Evolutionary conservation across 2,797 vertebrate genomes (phyloP).

Genomic region (Sebastes itinus): DNA sequence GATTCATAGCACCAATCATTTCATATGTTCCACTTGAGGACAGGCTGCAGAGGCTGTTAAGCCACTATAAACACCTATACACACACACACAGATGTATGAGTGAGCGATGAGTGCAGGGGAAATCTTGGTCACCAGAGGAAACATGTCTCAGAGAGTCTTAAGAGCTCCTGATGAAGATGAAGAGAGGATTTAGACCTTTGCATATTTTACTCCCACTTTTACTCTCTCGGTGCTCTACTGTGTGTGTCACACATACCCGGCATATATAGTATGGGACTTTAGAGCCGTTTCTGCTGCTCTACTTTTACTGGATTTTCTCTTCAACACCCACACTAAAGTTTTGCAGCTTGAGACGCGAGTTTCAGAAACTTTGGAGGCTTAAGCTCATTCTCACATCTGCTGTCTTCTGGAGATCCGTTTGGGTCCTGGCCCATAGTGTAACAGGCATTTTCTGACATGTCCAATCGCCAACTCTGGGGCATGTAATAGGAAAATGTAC

Average conservation of each 20-base stretch:
- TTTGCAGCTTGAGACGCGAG: conserved; percentile 22
- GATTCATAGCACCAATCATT: conserved; percentile 68
- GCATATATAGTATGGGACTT: conserved; percentile 36
- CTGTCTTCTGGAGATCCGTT: background rate
- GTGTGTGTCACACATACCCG: conserved; percentile 43
- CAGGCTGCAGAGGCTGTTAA: conserved; percentile 54
- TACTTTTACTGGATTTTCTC: conserved; percentile 32
- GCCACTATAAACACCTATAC: conserved; percentile 57
- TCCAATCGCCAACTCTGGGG: background rate
- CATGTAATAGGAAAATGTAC: conserved; percentile 5
- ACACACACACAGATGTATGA: conserved; percentile 45
- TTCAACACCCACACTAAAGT: conserved; percentile 29
- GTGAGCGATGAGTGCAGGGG: conserved; percentile 58
- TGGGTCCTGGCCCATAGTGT: background rate
- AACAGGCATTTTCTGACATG: conserved; percentile 1
- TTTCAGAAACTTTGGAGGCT: conserved; percentile 26
- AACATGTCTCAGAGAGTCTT: conserved; percentile 70
- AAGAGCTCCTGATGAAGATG: conserved; percentile 76
- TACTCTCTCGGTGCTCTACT: conserved; percentile 39
- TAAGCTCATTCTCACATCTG: conserved; percentile 1
- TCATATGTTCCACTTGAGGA: conserved; percentile 65
- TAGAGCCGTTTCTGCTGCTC: conserved; percentile 18
- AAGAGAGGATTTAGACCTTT: conserved; percentile 72
- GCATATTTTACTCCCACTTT: conserved; percentile 67
- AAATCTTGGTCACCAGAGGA: conserved; percentile 68